A percentile compares a stretch with the other conserved stretches of the same genome.
Evolutionary conservation across 1,140 invertebrate genomes (phyloP).

Genomic region (Diuraphis noxia): DNA sequence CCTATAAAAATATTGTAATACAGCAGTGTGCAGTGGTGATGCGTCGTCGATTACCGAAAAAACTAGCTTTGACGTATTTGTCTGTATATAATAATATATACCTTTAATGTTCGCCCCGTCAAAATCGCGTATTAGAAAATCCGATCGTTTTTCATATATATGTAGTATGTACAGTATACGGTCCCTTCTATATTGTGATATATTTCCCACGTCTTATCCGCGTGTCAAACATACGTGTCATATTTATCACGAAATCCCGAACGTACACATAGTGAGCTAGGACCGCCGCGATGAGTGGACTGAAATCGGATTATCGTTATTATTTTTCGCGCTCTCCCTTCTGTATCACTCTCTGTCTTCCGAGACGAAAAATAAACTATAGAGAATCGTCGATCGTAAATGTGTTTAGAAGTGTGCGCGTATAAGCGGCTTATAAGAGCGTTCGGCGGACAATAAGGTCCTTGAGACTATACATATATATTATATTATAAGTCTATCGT

Average conservation of each 20-base stretch:
- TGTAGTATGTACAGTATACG: background rate
- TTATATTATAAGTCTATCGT: background rate
- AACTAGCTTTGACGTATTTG: background rate
- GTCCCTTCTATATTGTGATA: background rate
- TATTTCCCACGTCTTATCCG: constrained; percentile 27
- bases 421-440: constrained; percentile 26
- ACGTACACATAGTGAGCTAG: background rate
- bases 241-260: constrained; percentile 29
- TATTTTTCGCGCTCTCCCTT: background rate
- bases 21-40: no score
- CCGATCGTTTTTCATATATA: background rate
- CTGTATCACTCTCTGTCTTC: background rate
- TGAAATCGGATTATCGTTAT: constrained; percentile 40
- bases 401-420: background rate
- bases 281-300: background rate
- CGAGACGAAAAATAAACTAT: background rate
- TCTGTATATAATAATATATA: background rate
- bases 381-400: background rate
- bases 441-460: background rate
- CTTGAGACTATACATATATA: background rate
- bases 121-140: background rate
- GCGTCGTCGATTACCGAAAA: background rate
- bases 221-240: constrained; percentile 46
- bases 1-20: background rate
- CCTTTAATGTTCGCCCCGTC: background rate